These are phyloP conservation scores for Stenodema calcarata DNA, from an alignment of 2,888 invertebrate genomes.

Conservation along the genomic window DNA sequence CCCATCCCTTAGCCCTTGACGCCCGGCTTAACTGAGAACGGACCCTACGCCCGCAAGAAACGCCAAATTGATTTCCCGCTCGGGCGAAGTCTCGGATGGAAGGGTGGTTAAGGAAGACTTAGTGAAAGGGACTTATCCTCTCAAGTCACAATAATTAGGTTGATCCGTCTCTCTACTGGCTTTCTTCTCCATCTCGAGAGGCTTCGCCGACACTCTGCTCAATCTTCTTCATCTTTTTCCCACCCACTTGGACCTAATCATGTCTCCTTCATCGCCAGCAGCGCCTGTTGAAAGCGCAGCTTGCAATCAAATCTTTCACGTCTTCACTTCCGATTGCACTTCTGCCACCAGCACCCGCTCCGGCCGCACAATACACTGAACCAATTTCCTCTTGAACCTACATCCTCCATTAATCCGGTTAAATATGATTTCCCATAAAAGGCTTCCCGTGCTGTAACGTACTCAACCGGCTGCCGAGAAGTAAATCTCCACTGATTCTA, in stretches of 20 bases:
- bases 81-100: neutral
- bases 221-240: slow-evolving; percentile 19
- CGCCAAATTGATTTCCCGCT: neutral
- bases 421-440: too few relatives aligned
- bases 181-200: slow-evolving; percentile 5
- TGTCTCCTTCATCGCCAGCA: slow-evolving; percentile 1
- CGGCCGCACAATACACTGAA: neutral
- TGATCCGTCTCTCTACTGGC: slow-evolving; percentile 28
- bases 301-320: slow-evolving; percentile 8
- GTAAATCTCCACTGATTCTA: too few relatives aligned
- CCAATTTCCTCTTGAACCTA: neutral
- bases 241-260: slow-evolving; percentile 21
- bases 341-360: neutral
- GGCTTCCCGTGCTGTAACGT: too few relatives aligned
- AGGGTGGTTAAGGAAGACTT: slow-evolving; percentile 23
- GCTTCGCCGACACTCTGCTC: slow-evolving; percentile 3
- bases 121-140: slow-evolving; percentile 28
- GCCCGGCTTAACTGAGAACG: neutral
- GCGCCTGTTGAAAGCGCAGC: slow-evolving; percentile 10
- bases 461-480: too few relatives aligned
- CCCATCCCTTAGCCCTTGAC: neutral
- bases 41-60: neutral
- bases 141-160: slow-evolving; percentile 41
- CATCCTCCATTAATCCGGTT: neutral
- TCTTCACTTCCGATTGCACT: slow-evolving; percentile 1